A percentile compares a stretch with the other conserved stretches of the same genome.
Evolutionary conservation across 2,888 invertebrate species (phyloP).

Genomic region (Apocheima hispidaria): DNA sequence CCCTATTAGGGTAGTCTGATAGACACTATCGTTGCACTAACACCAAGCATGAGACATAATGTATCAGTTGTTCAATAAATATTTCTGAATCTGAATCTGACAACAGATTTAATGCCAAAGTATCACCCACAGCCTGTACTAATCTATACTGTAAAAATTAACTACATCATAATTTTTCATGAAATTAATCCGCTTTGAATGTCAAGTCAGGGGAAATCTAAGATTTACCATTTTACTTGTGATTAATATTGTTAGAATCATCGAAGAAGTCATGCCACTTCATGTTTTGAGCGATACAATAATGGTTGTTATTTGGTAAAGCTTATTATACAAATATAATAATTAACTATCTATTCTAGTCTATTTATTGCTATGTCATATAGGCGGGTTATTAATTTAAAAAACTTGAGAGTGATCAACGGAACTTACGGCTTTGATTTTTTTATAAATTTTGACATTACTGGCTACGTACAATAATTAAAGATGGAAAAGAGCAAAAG

Average conservation of each 20-base stretch:
- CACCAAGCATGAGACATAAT: too few species aligned
- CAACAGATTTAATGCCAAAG: slow-evolving; percentile 14
- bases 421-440: slow-evolving; percentile 59
- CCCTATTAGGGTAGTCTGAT: too few species aligned
- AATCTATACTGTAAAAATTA: slow-evolving; percentile 35
- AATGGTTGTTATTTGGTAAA: slow-evolving; percentile 42
- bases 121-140: slow-evolving; percentile 20
- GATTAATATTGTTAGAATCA: slow-evolving; percentile 52
- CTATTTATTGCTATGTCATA: slow-evolving; percentile 85
- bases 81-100: too few species aligned
- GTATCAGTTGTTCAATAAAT: too few species aligned
- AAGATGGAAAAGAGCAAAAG: slow-evolving; percentile 37
- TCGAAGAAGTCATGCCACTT: slow-evolving; percentile 34
- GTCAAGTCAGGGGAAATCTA: slow-evolving; percentile 45
- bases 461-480: slow-evolving; percentile 27
- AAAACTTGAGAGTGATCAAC: slow-evolving; percentile 70
- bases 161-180: slow-evolving; percentile 28
- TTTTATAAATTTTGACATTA: slow-evolving; percentile 39
- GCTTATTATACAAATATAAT: slow-evolving; percentile 54
- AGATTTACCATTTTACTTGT: slow-evolving; percentile 55
- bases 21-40: too few species aligned
- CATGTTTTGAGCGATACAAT: slow-evolving; percentile 43
- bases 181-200: slow-evolving; percentile 31
- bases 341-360: slow-evolving; percentile 80
- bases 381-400: slow-evolving; percentile 83